Conservation (phyloP, 2,797 vertebrate genomes). For the Tamandua tetradactyla region DNA sequence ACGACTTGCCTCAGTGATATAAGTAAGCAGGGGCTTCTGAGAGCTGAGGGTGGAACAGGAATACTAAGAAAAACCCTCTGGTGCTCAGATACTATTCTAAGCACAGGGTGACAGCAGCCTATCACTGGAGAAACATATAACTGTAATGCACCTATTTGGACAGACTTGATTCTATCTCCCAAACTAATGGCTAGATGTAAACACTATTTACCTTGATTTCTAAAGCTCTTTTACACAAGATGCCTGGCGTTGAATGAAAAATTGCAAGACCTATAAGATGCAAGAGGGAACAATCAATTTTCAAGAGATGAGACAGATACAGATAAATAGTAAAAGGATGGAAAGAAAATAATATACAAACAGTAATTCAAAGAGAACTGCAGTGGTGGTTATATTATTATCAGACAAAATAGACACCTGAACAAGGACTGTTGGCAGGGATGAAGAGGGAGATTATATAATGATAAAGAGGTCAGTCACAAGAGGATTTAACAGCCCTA, state of each 20-base stretch:
- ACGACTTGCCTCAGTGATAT: neutral
- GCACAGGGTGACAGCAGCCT: neutral
- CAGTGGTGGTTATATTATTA: neutral
- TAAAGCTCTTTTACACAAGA: neutral
- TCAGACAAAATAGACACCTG: neutral
- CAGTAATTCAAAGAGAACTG: neutral
- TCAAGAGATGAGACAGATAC: neutral
- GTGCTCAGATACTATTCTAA: neutral
- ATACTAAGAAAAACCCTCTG: neutral
- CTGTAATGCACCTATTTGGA: too few relatives aligned
- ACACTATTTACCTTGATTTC: neutral
- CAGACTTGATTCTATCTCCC: neutral
- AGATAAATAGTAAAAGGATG: neutral
- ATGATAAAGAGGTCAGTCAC: neutral
- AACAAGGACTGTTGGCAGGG: neutral
- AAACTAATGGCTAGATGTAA: neutral
- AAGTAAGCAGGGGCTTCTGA: neutral
- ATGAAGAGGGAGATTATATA: neutral
- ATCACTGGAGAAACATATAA: neutral
- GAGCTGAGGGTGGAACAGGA: neutral
- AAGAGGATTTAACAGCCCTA: neutral
- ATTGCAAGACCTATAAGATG: neutral
- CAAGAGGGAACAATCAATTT: neutral
- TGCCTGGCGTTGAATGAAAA: neutral
- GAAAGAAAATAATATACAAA: neutral